Base-by-base conservation (phyloP, 2,113 vertebrate genomes). In the Eretmochelys imbricata region DNA sequence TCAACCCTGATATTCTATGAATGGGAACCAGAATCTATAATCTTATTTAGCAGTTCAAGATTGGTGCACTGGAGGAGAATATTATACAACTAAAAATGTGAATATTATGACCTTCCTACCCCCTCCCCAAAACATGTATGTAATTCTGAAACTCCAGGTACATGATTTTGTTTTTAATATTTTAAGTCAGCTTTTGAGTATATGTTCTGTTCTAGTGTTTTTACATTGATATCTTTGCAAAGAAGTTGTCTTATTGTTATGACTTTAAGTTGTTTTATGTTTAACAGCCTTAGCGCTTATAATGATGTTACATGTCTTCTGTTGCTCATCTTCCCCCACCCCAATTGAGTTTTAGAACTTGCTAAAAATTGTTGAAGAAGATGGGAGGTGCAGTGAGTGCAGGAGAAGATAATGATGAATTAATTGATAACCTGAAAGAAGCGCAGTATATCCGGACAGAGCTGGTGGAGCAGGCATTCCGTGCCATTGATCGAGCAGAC, bases 351-450 rank as follows among this genome's bases (percentile, higher is more conserved):
- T 88, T 8, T 8, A 95, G 97, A 38, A 27, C 69, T 89, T 59
- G 0, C 1, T 69, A 51, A 57, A 65, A 57, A 46, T 93, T 20
- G 7, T 35, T 88, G 92, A 54, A 42, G 94, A 99, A 97, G 93
- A 99, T 99, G 99, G 99, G 99, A 80, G 99, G 99, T 65, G 99
- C 99, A 2, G 99, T 99, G 94, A 99, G 99, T 12, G 99, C 99
- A 0, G 99, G 99, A 4, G 99, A 99, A 96, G 99, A 99, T 98
- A 99, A 99, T 0, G 99, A 99, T 2, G 99, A 99, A 78, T 97
- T 99, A 91, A 99, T 99, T 12, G 99, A 99, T 96, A 99, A 99
- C 94, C 94, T 99, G 98, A 99, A 99, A 95, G 99, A 99, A 96
- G 99, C 99, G 0, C 99, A 99, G 82, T 99, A 99, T 97, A 99